These are phyloP conservation scores for Troilus luridus DNA, from an alignment of 2,888 invertebrate genomes.

Conservation along the genomic window DNA sequence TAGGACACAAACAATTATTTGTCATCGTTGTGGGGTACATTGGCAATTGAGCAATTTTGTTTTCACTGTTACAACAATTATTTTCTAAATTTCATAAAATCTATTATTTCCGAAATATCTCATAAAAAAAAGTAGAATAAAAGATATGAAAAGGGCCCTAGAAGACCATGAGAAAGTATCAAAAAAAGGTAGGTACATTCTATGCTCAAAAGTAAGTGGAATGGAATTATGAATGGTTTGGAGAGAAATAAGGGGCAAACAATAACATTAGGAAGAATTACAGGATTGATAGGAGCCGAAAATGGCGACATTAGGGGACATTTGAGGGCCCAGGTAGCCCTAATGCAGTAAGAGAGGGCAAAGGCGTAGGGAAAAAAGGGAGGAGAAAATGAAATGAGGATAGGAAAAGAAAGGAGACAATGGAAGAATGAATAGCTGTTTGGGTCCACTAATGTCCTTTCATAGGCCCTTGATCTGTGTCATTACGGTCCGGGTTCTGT, in stretches of 20 bases:
- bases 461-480: conserved; percentile 27
- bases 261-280: conserved; percentile 48
- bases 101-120: no score
- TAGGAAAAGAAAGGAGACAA: conserved; percentile 44
- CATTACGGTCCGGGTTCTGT: conserved; percentile 16
- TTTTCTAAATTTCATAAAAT: no score
- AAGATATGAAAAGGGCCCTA: not conserved
- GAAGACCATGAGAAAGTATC: conserved; percentile 17
- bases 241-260: conserved; percentile 32
- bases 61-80: no score
- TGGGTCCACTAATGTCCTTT: conserved; percentile 32
- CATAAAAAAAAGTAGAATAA: not conserved
- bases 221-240: conserved; percentile 36
- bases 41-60: no score
- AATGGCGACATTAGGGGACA: conserved; percentile 49
- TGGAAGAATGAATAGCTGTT: conserved; percentile 47
- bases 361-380: conserved; percentile 16
- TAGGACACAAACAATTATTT: no score
- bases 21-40: no score
- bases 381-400: conserved; percentile 46
- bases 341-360: conserved; percentile 15
- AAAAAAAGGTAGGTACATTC: not conserved
- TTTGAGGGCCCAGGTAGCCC: conserved; percentile 39
- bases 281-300: conserved; percentile 46
- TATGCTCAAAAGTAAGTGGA: conserved; percentile 26